Base-by-base conservation (phyloP, 2,797 vertebrate species). In the Melanotaenia pygmaea region DNA sequence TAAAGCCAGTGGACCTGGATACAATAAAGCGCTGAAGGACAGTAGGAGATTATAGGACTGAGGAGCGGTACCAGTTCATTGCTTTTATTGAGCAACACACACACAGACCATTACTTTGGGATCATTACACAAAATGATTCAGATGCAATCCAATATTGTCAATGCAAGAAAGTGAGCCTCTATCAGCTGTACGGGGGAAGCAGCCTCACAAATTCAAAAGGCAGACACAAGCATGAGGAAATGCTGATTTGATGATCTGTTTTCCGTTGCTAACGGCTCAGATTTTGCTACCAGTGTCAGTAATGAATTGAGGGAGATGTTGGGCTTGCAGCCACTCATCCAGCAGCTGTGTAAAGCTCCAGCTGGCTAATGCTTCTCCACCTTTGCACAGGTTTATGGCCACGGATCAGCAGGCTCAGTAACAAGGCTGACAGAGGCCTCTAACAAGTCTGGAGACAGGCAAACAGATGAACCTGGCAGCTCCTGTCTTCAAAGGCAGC, bases 391-490 rank as follows among this genome's bases (percentile, higher is more conserved):
- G 89, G 86, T 89, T 86, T 87, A 77, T 83, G 82, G 78, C 80
- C 87, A 85, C 62, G 86, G 90, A 91, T 91, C 85, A 91, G 88
- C 79, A 35, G 77, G 84, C 86, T 80, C 85, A 40, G 79, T 89
- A 91, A 90, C 89, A 83, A 87, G 89, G 73, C 86, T 76, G 81
- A 89, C 87, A 77, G 80, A 67, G 72, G 80, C 80, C 70, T 80
- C 87, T 79, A 90, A 93, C 90, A 77, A 86, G 85, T 79, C 81
- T 34, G 77, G 70, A 88, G 83, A 80, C 85, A 65, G 76, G 76
- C 59, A 74, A 76, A 86, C 82, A 73, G 72, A 83, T 62, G 67
- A 83, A 86, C 64, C 84, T 72, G 86, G 81, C 86, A 86, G 87
- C 79, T 81, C 80, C 71, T 35, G 76, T 86, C 84, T 84, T 76